phyloP scores from a whole-genome alignment of 2,113 vertebrate species.

The Ochotona princeps region DNA sequence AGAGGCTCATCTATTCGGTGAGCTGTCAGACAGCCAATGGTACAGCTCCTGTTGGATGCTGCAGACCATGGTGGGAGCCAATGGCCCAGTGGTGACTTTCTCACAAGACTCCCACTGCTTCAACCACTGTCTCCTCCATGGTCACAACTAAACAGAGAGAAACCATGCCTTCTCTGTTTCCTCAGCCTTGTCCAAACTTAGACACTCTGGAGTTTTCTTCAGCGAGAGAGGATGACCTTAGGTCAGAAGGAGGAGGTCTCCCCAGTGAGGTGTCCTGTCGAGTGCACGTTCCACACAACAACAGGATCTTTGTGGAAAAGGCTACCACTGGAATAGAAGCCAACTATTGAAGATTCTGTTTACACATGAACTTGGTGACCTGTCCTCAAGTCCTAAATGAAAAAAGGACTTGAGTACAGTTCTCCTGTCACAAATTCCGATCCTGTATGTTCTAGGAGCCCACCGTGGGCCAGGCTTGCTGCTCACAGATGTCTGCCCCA shows the following conservation, averaged over 20 bases:
- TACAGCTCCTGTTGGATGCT: neutral
- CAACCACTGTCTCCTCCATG: neutral
- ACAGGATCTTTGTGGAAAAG: slow-evolving; percentile 3
- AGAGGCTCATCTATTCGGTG: neutral
- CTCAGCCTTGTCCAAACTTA: neutral
- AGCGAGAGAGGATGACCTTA: neutral
- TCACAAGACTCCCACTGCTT: neutral
- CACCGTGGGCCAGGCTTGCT: neutral
- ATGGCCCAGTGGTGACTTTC: neutral
- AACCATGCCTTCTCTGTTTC: neutral
- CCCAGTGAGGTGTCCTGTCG: neutral
- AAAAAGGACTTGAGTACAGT: neutral
- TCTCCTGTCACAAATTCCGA: neutral
- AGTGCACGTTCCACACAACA: neutral
- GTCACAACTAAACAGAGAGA: neutral
- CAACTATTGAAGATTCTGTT: neutral
- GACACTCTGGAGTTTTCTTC: neutral
- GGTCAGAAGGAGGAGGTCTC: neutral
- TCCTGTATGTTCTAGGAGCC: neutral
- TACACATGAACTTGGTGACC: neutral
- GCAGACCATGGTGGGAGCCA: neutral
- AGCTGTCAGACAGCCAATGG: neutral
- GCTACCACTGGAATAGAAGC: neutral
- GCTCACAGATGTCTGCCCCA: neutral
- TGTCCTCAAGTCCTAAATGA: neutral